phyloP scores from a whole-genome alignment of 2,113 vertebrate genomes.

The Sebastes fasciatus region DNA sequence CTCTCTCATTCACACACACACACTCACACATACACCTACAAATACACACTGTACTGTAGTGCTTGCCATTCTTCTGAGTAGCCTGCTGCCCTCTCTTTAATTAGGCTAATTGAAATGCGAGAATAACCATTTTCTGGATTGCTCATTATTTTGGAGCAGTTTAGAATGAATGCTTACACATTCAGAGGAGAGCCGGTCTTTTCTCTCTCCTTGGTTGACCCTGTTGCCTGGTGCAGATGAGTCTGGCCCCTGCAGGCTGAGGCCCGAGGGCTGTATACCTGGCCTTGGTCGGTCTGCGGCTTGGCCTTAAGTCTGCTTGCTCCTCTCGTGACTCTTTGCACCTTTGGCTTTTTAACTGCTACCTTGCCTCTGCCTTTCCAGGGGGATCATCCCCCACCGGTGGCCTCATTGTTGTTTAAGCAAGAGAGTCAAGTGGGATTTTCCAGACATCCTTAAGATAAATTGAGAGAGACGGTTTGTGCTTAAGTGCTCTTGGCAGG shows the following conservation, averaged over 20 bases:
- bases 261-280: background rate
- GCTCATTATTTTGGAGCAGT: conserved; percentile 74
- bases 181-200: background rate
- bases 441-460: conserved; percentile 61
- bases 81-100: conserved; percentile 76
- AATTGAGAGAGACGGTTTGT: conserved; percentile 42
- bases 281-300: background rate
- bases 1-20: background rate
- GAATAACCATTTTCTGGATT: conserved; percentile 82
- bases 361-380: conserved; percentile 18
- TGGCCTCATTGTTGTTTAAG: conserved; percentile 49
- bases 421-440: conserved; percentile 50
- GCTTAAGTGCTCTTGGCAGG: conserved; percentile 50
- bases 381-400: background rate
- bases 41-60: conserved; percentile 30
- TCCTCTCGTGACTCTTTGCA: conserved; percentile 1
- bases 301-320: background rate
- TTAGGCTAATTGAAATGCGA: conserved; percentile 83
- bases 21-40: conserved; percentile 4
- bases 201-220: conserved; percentile 24
- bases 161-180: conserved; percentile 59
- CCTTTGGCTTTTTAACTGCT: conserved; percentile 6
- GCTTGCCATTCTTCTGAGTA: conserved; percentile 55
- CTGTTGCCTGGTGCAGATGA: background rate
- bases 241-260: background rate